Evolutionary conservation across 2,113 vertebrate genomes (phyloP).

Genomic region (rat (Rattus norvegicus)): GRCr8 NC_086028.1:2200001-2200500

Average conservation of each 20-base stretch:
- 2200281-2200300: neutral
- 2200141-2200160: constrained; percentile 90
- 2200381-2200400: neutral
- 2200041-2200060: constrained; percentile 97
- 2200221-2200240: neutral
- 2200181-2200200: neutral
- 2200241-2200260: neutral
- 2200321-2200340: neutral
- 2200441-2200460: neutral
- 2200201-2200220: neutral
- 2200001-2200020: constrained; percentile 96
- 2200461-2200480: neutral
- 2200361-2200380: neutral
- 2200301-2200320: too few relatives aligned
- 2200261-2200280: neutral
- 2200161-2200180: constrained; percentile 93
- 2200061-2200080: constrained; percentile 98
- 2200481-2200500: neutral
- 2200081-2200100: constrained; percentile 93
- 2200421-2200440: neutral
- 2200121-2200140: constrained; percentile 96
- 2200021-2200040: constrained; percentile 96
- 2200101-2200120: constrained; percentile 92
- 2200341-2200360: neutral
- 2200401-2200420: neutral